Percentiles rank a stretch among this genome's conserved stretches.
Evolutionary conservation across 2,888 invertebrate genomes (phyloP).

Genomic region (Ellobium chinense): DNA sequence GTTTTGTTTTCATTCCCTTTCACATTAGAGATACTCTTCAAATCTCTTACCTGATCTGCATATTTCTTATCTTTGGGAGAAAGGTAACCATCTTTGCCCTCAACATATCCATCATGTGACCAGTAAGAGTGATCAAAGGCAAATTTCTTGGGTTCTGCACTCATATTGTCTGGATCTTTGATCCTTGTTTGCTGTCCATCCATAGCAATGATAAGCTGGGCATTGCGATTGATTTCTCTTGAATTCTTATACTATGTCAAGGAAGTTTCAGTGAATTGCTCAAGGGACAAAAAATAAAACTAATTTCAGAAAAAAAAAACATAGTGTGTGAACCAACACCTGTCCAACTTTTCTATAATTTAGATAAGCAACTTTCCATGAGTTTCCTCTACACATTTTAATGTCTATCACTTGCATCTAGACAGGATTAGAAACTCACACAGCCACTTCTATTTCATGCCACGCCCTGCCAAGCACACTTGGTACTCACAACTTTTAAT

Average conservation of each 20-base stretch:
- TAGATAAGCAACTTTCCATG: neutral
- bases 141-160: slow-evolving; percentile 67
- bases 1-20: too few relatives aligned
- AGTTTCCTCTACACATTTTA: neutral
- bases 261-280: neutral
- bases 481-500: too few relatives aligned
- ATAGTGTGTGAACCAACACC: too few relatives aligned
- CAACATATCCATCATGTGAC: slow-evolving; percentile 76
- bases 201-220: slow-evolving; percentile 73
- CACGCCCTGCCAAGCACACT: too few relatives aligned
- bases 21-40: too few relatives aligned
- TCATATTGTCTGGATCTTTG: slow-evolving; percentile 69
- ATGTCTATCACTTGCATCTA: neutral
- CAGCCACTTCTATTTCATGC: too few relatives aligned
- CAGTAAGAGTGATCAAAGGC: slow-evolving; percentile 77
- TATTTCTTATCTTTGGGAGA: slow-evolving; percentile 66
- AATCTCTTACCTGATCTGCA: slow-evolving; percentile 73
- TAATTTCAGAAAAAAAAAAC: too few relatives aligned
- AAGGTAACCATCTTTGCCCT: slow-evolving; percentile 69
- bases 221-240: slow-evolving; percentile 70
- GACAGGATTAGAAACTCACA: too few relatives aligned
- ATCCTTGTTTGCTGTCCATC: slow-evolving; percentile 70
- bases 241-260: slow-evolving; percentile 62
- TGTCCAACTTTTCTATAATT: too few relatives aligned
- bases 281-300: too few relatives aligned